Evolutionary conservation across 2,888 invertebrate species (phyloP).

Genomic region (Apodemia hepburni): DNA sequence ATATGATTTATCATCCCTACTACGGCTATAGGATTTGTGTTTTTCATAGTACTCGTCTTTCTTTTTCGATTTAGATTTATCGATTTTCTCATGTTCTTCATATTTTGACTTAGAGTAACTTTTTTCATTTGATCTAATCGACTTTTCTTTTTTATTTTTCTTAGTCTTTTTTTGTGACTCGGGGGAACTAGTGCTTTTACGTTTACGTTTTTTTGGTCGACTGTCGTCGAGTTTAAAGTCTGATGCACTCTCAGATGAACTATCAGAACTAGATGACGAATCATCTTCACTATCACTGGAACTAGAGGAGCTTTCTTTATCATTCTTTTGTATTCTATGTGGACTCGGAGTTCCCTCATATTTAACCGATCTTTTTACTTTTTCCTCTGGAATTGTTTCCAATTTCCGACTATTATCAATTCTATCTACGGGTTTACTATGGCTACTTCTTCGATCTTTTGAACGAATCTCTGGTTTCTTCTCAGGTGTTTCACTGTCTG

Average conservation of each 20-base stretch:
- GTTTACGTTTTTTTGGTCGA: conserved; percentile 58
- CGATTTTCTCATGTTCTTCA: conserved; percentile 49
- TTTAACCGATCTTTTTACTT: conserved; percentile 49
- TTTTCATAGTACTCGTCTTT: conserved; percentile 52
- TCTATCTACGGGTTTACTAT: conserved; percentile 51
- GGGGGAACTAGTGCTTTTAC: conserved; percentile 52
- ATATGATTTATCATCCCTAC: conserved; percentile 51
- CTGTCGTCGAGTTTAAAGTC: conserved; percentile 44
- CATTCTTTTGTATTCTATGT: conserved; percentile 42
- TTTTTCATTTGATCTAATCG: conserved; percentile 46
- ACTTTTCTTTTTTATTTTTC: conserved; percentile 48
- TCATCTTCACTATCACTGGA: conserved; percentile 64
- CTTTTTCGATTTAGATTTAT: conserved; percentile 46
- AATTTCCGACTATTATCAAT: conserved; percentile 53
- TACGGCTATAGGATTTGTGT: conserved; percentile 48
- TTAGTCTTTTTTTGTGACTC: conserved; percentile 54
- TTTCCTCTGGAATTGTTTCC: conserved; percentile 56
- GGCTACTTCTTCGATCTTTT: conserved; percentile 55
- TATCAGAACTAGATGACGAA: conserved; percentile 49
- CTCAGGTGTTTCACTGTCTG: conserved; percentile 59
- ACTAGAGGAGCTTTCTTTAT: conserved; percentile 59
- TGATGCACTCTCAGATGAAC: conserved; percentile 47
- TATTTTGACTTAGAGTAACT: conserved; percentile 47
- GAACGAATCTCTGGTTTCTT: conserved; percentile 54
- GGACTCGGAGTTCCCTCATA: conserved; percentile 58